These are phyloP conservation scores for Microdon myrmicae DNA, from an alignment of 2,888 invertebrate species.

Conservation along the genomic window DNA sequence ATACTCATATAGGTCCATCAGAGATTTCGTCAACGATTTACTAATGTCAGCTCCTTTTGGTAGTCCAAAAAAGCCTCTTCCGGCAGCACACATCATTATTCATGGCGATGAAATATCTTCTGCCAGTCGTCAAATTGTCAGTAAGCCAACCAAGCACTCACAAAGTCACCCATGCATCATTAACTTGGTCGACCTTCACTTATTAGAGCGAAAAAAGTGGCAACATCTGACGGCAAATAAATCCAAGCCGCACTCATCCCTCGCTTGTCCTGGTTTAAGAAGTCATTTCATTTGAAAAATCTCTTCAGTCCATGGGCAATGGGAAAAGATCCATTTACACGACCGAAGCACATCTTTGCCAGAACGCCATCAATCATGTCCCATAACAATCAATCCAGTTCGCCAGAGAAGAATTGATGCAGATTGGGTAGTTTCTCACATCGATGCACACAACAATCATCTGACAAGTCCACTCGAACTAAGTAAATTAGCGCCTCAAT, in stretches of 20 bases:
- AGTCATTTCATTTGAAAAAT: slow-evolving; percentile 24
- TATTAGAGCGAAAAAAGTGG: too few relatives aligned
- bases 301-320: slow-evolving; percentile 7
- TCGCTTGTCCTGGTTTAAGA: slow-evolving; percentile 13
- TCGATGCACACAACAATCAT: slow-evolving; percentile 15
- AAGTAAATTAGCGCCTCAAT: slow-evolving; percentile 39
- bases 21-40: too few relatives aligned
- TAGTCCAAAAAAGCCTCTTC: too few relatives aligned
- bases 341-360: slow-evolving; percentile 21
- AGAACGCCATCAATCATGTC: slow-evolving; percentile 42
- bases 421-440: slow-evolving; percentile 12
- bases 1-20: too few relatives aligned
- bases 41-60: too few relatives aligned
- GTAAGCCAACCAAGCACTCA: too few relatives aligned
- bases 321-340: slow-evolving; percentile 31
- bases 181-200: too few relatives aligned
- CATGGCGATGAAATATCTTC: too few relatives aligned
- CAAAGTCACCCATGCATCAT: too few relatives aligned
- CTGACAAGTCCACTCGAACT: slow-evolving; percentile 25
- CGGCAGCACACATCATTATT: too few relatives aligned
- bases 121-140: too few relatives aligned
- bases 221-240: slow-evolving; percentile 25
- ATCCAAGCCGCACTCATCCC: slow-evolving; percentile 14
- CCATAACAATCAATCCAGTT: slow-evolving; percentile 43
- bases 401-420: slow-evolving; percentile 12